Base-by-base conservation (phyloP, 2,888 invertebrate species). In the Nomada hirtipes region DNA sequence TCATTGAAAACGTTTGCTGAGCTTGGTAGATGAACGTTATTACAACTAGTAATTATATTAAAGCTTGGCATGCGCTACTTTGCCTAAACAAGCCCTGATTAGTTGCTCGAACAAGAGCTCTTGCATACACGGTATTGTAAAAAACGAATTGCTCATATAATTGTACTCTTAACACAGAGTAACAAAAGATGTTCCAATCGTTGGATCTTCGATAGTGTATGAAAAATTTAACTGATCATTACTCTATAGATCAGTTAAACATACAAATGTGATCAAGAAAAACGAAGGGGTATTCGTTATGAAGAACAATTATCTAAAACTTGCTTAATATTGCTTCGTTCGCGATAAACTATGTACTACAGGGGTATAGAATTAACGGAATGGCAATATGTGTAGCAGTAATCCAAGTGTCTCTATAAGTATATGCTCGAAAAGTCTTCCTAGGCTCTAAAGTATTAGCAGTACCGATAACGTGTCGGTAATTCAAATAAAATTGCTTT, bases 251-350 rank as follows among this genome's bases (percentile, higher is more conserved):
- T 26, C 60, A 18, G 29, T 71, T 23, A 4, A 74, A 65, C 55
- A 18, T 57, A 73, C 52, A 47, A 4, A 18, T 50, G 55, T 44
- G 15, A 55, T 7, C 47, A 20, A 70, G 67, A 55, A 55, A 64
- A 83, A 77, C 20, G 57, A 61, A 82, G 78, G 74, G 72, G 77
- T 67, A 76, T 55, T 67, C 53, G 59, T 61, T 55, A 83, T 57
- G 60, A 74, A 73, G 44, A 60, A 78, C 57, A 55, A 78, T 79
- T 52, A 77, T 53, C 68, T 84, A 88, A 55, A 47, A 84, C 63
- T 76, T 55, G 64, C 79, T 87, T 83, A 23, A 67, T 88, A 88
- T 88, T 89, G 89, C 89, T 88, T 87, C 42, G 55, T 55, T 82
- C 29, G 73, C 44, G 15, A 53, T 59, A 55, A 74, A 76, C 67